Base-by-base conservation (phyloP, 2,888 invertebrate genomes). In the Trissoscelio sp. region DNA sequence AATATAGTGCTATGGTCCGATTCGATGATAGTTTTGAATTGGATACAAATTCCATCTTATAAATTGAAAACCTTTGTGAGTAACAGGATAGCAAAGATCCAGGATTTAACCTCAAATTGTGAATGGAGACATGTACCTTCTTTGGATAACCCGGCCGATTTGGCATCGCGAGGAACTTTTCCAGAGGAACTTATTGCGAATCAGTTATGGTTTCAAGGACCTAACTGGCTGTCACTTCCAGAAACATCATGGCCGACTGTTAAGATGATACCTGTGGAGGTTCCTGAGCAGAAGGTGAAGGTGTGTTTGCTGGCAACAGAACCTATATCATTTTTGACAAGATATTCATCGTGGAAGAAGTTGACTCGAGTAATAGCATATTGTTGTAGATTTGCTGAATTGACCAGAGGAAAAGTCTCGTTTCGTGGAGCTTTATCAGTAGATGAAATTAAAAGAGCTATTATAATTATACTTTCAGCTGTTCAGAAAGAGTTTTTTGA, bases 111-210 rank as follows among this genome's bases (percentile, higher is more conserved):
- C 7, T 3, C 0, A 5, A 12, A 24, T n/a, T 39, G 39, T 24
- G 12, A 39, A 7, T 58, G 58, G 58, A 58, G 58, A 58, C 11
- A 58, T 58, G 24, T 58, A 14, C 39, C 58, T n/a, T 42, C 39
- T 37, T n/a, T n/a, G n/a, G 20, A 57, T n/a, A 57, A 57, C 20
- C 34, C 57, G 1, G 34, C 57, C 0, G 55, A 55, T 34, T 55
- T 55, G 34, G 55, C 55, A 1, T 55, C 55, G 16, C 55, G 55
- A 18, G 55, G 55, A 28, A 9, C 14, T 5, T 28, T 53, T 3
- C 51, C 51, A 28, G 42, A 42, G 28, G n/a, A n/a, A n/a, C n/a
- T 28, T 28, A 6, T 28, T 28, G 28, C 4, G 28, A 28, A 6
- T 28, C 4, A 28, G 7, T 28, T 28, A 6, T 28, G 28, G 28